Base-by-base conservation (phyloP, 2,888 invertebrate species). In the Altica lythri region DNA sequence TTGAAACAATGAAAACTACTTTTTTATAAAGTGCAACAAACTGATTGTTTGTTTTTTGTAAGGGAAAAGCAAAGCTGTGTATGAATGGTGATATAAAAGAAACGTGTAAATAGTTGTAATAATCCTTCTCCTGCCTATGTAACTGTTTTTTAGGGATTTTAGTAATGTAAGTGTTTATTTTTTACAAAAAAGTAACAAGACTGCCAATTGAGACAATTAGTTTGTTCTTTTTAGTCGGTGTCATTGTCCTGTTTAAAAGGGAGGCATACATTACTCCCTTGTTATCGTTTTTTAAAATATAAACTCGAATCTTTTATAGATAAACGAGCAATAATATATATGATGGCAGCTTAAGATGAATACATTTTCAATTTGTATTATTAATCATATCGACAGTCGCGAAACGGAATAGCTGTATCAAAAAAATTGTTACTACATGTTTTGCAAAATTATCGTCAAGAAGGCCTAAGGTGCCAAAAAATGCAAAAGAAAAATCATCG, bases 51-150 rank as follows among this genome's bases (percentile, higher is more conserved):
- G 12, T 40, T 22, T 35, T 50, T 57, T 44, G 16, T 47, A 32
- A 47, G 46, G 25, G 37, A 62, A 66, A 66, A 64, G 63, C 60
- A 58, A 68, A 64, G 69, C 69, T 69, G 69, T 69, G 69, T 67
- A 61, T 63, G 65, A 68, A 65, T 65, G 67, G 68, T 69, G 68
- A 69, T 68, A 69, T 51, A 47, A 47, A 27, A 46, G 40, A 38
- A 64, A 35, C 60, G n/a, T 69, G 66, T 68, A 68, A 51, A 69
- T 67, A 69, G 53, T 55, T 60, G 54, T 63, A 61, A 59, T 51
- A 53, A 57, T 13, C 49, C 56, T 64, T 58, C 59, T 61, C 49
- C 55, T 48, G 59, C 61, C 58, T 44, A 45, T 63, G 52, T 61
- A 62, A 58, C 49, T 64, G n/a, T 52, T 40, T 37, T 27, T 51